These are phyloP conservation scores for Tetrax tetrax DNA, from an alignment of 2,113 vertebrate genomes.

Conservation along the genomic window DNA sequence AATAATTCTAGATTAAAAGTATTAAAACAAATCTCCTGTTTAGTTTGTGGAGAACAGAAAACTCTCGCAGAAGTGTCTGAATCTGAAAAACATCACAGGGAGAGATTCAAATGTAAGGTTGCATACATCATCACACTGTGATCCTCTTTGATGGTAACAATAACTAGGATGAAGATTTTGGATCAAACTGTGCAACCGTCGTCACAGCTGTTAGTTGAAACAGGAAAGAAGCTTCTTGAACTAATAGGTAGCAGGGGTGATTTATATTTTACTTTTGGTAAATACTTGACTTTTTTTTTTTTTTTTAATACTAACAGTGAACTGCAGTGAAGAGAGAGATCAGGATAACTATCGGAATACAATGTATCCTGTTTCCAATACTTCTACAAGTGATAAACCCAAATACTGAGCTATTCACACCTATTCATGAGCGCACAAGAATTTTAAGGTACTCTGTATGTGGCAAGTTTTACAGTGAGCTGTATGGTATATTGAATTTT, in stretches of 20 bases:
- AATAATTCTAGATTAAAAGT: not conserved
- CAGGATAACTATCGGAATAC: not conserved
- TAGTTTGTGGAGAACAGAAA: not conserved
- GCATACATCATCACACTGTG: not conserved
- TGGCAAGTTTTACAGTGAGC: not conserved
- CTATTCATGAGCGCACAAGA: not conserved
- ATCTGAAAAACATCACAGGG: not conserved
- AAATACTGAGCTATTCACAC: not conserved
- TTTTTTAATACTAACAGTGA: not conserved
- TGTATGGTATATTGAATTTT: not conserved
- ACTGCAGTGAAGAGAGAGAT: not conserved
- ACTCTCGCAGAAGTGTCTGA: not conserved
- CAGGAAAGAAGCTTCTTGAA: not conserved
- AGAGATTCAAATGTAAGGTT: not conserved
- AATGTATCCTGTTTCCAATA: not conserved
- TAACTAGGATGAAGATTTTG: not conserved
- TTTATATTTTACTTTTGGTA: not conserved
- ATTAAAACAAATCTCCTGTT: not conserved
- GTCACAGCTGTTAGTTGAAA: not conserved
- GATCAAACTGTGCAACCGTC: not conserved
- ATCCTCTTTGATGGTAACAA: not conserved
- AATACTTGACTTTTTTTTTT: not conserved
- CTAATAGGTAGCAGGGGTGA: not conserved
- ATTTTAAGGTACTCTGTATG: not conserved
- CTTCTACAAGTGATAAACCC: not conserved